Evolutionary conservation across 2,113 vertebrate species (phyloP), one percentile per base, ranked within the genome.

Genomic region (Datnioides undecimradiatus): DNA sequence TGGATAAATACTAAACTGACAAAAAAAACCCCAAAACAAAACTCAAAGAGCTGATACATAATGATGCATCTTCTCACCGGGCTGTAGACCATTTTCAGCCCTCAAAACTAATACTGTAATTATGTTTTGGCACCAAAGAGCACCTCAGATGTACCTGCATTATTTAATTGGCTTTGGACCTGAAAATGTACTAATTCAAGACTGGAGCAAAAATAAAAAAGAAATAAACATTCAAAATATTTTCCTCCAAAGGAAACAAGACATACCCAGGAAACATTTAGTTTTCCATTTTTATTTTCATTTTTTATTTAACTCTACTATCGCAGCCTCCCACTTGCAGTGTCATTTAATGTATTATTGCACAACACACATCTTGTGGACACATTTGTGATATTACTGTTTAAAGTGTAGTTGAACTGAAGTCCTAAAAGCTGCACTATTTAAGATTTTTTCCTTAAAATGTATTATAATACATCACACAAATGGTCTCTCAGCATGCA

Each of bases 31-130:
- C n/a, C n/a, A n/a, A n/a, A n/a, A n/a, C n/a, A n/a, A n/a, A 46
- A 17, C 14, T 54, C 40, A 43, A 29, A 76, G 36, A 55, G 43
- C 45, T 29, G 38, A 27, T 2, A 41, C 65, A 67, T 75, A 69
- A 84, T 68, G 38, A 59, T 68, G 48, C 64, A 75, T 81, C 62
- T 73, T 59, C 70, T 86, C 71, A 64, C 40, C 66, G 76, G 40
- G 36, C 25, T 16, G n/a, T 14, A 25, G 23, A 65, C 29, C 67
- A 43, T 73, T 76, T 66, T 73, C 66, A 78, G 34, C 36, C 40
- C 46, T 71, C 63, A 33, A 36, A 79, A 40, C 38, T 67, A 48
- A 78, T 65, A 46, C 29, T 76, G 40, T 34, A 46, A 57, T 79
- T 52, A 21, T 66, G 46, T 66, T 69, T 73, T 46, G 38, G 25